These are phyloP conservation scores for Nasonia longicornis DNA, from an alignment of 1,140 invertebrate genomes.

Conservation along the genomic window DNA sequence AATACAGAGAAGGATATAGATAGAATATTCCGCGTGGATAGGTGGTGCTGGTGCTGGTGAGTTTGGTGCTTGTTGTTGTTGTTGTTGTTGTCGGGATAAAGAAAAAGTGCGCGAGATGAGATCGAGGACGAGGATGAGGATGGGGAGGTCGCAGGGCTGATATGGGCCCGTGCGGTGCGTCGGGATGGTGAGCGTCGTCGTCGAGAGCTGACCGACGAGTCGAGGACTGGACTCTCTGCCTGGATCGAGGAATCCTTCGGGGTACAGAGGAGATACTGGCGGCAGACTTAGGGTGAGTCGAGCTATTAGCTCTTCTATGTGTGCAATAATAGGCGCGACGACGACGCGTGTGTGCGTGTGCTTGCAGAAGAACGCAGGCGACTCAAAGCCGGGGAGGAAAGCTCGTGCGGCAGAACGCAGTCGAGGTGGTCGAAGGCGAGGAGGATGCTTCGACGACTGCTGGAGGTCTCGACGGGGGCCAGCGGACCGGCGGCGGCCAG, in stretches of 20 bases:
- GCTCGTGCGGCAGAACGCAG: slow-evolving; percentile 47
- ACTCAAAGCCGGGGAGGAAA: slow-evolving; percentile 40
- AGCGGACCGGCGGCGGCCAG: slow-evolving; percentile 11
- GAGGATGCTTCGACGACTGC: slow-evolving; percentile 45
- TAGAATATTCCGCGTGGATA: not conserved
- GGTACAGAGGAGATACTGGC: slow-evolving; percentile 47
- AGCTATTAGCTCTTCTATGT: no score
- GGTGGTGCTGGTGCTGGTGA: not conserved
- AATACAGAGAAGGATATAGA: no score
- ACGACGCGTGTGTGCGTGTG: not conserved
- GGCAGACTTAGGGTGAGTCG: slow-evolving; percentile 46
- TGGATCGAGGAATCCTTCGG: slow-evolving; percentile 42
- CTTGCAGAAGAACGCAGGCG: slow-evolving; percentile 41
- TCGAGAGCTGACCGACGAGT: slow-evolving; percentile 40
- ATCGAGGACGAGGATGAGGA: slow-evolving; percentile 20
- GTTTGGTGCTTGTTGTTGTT: not conserved
- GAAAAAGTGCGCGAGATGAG: not conserved
- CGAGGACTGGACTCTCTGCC: slow-evolving; percentile 27
- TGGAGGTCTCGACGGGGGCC: slow-evolving; percentile 39
- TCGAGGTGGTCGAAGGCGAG: slow-evolving; percentile 36
- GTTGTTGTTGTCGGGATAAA: not conserved
- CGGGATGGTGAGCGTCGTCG: slow-evolving; percentile 17
- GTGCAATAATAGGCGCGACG: no score
- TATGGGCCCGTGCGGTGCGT: not conserved
- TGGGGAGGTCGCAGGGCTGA: not conserved